Evolutionary conservation across 2,888 invertebrate species (phyloP).

Genomic region (Tenthredo distinguenda): DNA sequence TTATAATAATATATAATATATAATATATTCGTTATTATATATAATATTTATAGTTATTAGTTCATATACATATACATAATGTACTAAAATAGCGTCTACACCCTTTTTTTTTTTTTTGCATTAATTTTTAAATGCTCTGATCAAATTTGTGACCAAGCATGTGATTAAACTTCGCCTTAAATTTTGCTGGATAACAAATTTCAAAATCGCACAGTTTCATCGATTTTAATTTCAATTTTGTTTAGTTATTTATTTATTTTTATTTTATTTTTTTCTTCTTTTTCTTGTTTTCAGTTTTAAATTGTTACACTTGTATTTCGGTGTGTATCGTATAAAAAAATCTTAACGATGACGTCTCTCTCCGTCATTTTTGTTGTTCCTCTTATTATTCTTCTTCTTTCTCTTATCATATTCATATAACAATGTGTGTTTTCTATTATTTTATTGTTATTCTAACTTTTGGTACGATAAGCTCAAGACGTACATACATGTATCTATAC

Average conservation of each 20-base stretch:
- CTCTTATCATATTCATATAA: not conserved
- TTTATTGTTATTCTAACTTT: constrained; percentile 46
- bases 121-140: not conserved
- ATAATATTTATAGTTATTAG: constrained; percentile 15
- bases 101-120: not conserved
- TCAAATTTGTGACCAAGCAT: not conserved
- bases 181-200: not conserved
- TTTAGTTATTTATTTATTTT: not conserved
- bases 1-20: constrained; percentile 5
- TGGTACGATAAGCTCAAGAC: constrained; percentile 67
- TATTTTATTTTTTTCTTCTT: not conserved
- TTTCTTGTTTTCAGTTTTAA: not conserved
- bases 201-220: not conserved
- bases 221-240: not conserved
- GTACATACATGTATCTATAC: constrained; percentile 55
- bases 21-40: constrained; percentile 10
- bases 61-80: constrained; percentile 12
- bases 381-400: not conserved
- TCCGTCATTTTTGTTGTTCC: not conserved
- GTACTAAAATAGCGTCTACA: constrained; percentile 54
- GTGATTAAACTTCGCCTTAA: not conserved
- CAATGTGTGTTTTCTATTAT: constrained; percentile 11
- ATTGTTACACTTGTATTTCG: not conserved
- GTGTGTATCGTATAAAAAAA: not conserved
- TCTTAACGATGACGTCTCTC: not conserved